Percentiles rank a stretch among this genome's conserved stretches.
phyloP scores from a whole-genome alignment of 2,888 invertebrate species.

The Tridacna crocea region DNA sequence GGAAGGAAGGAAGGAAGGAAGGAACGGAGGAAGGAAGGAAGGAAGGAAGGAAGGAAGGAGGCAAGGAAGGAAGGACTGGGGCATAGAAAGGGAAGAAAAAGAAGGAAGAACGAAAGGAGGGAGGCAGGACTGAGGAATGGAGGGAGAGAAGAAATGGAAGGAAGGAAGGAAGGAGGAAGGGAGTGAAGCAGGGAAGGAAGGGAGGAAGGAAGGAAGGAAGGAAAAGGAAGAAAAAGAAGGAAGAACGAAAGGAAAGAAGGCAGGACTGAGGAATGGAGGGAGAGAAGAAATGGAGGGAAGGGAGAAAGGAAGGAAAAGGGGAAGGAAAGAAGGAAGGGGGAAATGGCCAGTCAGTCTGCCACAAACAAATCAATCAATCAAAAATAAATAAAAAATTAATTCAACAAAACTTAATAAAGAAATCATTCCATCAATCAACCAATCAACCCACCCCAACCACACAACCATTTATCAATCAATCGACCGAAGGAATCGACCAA shows the following conservation, averaged over 20 bases:
- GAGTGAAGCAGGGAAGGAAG: neutral
- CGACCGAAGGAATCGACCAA: too few species aligned
- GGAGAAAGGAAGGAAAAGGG: neutral
- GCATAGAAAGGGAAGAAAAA: neutral
- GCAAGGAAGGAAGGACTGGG: neutral
- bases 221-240: neutral
- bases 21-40: neutral
- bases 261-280: neutral
- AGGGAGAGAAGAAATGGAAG: neutral
- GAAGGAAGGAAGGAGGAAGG: neutral
- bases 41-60: neutral
- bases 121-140: too few species aligned
- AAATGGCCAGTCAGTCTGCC: too few species aligned
- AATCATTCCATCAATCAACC: too few species aligned
- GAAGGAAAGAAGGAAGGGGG: neutral
- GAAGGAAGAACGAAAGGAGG: neutral
- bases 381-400: too few species aligned
- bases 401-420: too few species aligned
- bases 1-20: neutral
- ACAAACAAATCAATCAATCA: too few species aligned
- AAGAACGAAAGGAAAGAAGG: neutral
- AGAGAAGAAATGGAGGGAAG: neutral
- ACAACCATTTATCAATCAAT: too few species aligned
- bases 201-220: neutral
- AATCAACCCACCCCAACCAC: too few species aligned